Evolutionary conservation across 2,888 invertebrate genomes (phyloP), one percentile per base, ranked within the genome.

Genomic region (Papilio gigon): DNA sequence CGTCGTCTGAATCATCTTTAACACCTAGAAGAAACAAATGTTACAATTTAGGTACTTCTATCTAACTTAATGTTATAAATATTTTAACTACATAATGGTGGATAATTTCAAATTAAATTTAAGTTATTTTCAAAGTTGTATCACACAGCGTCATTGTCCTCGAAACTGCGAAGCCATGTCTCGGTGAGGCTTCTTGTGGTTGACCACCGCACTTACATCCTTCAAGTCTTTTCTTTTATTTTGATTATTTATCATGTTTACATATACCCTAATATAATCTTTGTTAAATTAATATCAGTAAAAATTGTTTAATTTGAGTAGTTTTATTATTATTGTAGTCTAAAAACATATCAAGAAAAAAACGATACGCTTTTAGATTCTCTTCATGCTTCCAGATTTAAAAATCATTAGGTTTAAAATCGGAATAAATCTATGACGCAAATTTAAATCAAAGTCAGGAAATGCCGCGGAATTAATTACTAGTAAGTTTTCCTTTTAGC

Each of bases 1-100:
- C 94, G 77, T 95, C 93, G 61, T 95, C 95, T 73, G 97, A 97
- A 78, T 97, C 97, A 81, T 97, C 97, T 88, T 96, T 96, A 84
- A 95, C 96, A 84, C 97, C 97, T 97, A 71, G 77, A 75, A 71
- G 58, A 68, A 30, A 61, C 37, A 70, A 47, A 14, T 30, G 5
- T 27, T 42, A 17, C 5, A 6, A 35, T 35, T 35, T 35, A 9
- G 33, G 11, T 35, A 35, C 4, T 35, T 35, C 9, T 35, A 9
- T 35, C 11, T n/a, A n/a, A n/a, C n/a, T n/a, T n/a, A n/a, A n/a
- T n/a, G n/a, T n/a, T n/a, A n/a, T n/a, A n/a, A n/a, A n/a, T n/a
- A n/a, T n/a, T 44, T 44, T 0, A 6, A 42, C 17, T 20, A 44
- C 17, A 44, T 1, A 14, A 20, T 44, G 3, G 9, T 50, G 4